Evolutionary conservation across 2,888 invertebrate genomes (phyloP).

Genomic region (Phalera bucephala): DNA sequence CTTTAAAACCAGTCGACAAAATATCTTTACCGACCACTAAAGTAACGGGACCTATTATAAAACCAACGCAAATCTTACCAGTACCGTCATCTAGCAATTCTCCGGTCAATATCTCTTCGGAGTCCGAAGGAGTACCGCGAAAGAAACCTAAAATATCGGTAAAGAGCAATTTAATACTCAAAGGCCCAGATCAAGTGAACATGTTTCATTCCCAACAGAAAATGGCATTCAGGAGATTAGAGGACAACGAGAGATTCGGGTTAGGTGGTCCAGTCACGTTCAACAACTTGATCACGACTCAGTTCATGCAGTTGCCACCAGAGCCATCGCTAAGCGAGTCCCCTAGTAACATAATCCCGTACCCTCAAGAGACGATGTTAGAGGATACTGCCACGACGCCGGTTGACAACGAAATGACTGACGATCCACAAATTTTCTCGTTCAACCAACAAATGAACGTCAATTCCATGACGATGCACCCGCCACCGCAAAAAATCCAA

Average conservation of each 20-base stretch:
- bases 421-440: slow-evolving; percentile 63
- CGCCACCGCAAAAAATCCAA: slow-evolving; percentile 66
- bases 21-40: slow-evolving; percentile 62
- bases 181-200: slow-evolving; percentile 76
- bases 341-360: slow-evolving; percentile 59
- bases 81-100: slow-evolving; percentile 70
- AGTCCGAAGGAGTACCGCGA: slow-evolving; percentile 61
- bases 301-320: slow-evolving; percentile 73
- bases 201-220: slow-evolving; percentile 79
- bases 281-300: slow-evolving; percentile 72
- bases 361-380: slow-evolving; percentile 60
- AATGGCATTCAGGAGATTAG: slow-evolving; percentile 72
- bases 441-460: slow-evolving; percentile 71
- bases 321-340: slow-evolving; percentile 66
- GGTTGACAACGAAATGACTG: slow-evolving; percentile 52
- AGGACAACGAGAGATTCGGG: slow-evolving; percentile 70
- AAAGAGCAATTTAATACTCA: slow-evolving; percentile 75
- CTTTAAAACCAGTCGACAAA: slow-evolving; percentile 65
- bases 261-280: slow-evolving; percentile 69
- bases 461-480: slow-evolving; percentile 62
- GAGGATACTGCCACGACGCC: slow-evolving; percentile 58
- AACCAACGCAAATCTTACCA: slow-evolving; percentile 69
- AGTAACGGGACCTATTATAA: slow-evolving; percentile 71
- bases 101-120: slow-evolving; percentile 55
- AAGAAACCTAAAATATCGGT: slow-evolving; percentile 80